A percentile compares a stretch with the other conserved stretches of the same genome.
Conservation (phyloP, 2,797 vertebrate species). For the Pseudotriccus pelzelni region DNA sequence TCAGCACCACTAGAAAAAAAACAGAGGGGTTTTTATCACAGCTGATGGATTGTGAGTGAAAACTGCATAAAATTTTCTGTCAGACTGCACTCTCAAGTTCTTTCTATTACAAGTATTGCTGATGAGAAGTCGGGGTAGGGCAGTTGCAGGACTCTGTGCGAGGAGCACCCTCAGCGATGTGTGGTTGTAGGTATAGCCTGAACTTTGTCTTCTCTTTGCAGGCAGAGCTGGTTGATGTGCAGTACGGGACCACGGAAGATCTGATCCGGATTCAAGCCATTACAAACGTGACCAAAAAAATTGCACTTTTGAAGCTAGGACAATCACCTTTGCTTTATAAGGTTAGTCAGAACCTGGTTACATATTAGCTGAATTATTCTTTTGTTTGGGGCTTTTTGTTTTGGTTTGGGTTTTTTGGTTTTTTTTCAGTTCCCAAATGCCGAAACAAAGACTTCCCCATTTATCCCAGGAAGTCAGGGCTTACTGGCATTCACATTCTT, state of each 20-base stretch:
- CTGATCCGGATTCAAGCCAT: slow-evolving; percentile 76
- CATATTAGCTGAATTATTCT: not conserved
- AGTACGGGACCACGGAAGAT: slow-evolving; percentile 84
- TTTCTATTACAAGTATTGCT: not conserved
- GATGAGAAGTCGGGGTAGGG: not conserved
- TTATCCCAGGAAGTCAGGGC: not conserved
- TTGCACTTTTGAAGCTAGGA: slow-evolving; percentile 92
- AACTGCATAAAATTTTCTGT: not conserved
- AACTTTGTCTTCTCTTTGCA: slow-evolving; percentile 59
- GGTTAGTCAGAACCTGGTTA: slow-evolving; percentile 73
- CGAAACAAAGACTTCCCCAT: not conserved
- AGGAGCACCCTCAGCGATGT: not conserved
- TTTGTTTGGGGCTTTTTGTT: not conserved
- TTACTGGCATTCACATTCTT: not conserved
- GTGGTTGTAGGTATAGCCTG: not conserved
- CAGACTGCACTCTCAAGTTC: not conserved
- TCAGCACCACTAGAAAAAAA: too few relatives aligned
- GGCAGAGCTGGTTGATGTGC: slow-evolving; percentile 89
- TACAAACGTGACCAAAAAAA: slow-evolving; percentile 83
- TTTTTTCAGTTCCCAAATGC: not conserved
- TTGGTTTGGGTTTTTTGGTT: not conserved
- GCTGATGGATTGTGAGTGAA: not conserved
- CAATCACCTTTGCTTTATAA: slow-evolving; percentile 88
- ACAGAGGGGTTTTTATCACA: not conserved
- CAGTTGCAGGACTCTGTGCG: not conserved